Evolutionary conservation across 2,113 vertebrate genomes (phyloP), one percentile per base, ranked within the genome.

Genomic region (Seriola dumerili): DNA sequence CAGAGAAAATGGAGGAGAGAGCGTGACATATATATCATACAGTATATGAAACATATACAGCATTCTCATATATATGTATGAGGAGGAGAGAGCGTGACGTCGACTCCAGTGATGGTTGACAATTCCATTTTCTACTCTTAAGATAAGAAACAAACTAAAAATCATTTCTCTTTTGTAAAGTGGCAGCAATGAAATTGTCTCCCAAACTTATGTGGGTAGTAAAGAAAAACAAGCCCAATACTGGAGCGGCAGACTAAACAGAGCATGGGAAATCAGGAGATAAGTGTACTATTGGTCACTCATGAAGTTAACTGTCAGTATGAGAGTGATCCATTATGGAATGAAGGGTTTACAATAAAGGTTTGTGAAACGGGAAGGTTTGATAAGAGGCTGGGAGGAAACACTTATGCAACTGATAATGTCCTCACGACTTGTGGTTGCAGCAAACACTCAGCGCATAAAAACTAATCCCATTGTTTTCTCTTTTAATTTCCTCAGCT

Each of bases 21-120:
- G 80, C 21, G 52, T 76, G 72, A 82, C 71, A 91, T 85, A 90
- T 90, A 90, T 92, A 88, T 92, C 78, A 79, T 88, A 91, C 88
- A 89, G 92, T 91, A 94, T 94, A 94, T 93, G 89, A 93, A 77
- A 61, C 85, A 94, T 93, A 94, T 92, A 95, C 91, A 90, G 89
- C 84, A 92, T 87, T 90, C 25, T 84, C 85, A 91, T 93, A 95
- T 90, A 91, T 92, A 91, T 88, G 84, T 76, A 85, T 83, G 82
- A 90, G 63, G 73, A 83, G 58, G 76, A 85, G 19, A 87, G 75
- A 78, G 80, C 5, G 72, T 71, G 80, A 80, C 11, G 32, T 74
- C 4, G 12, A 70, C 72, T 57, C 68, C 50, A 64, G 38, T 62
- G 81, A 19, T 63, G 64, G 52, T 23, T 76, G 82, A 84, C 72